Evolutionary conservation across 2,797 vertebrate species (phyloP).

Genomic region (Acanthurus lineatus): DNA sequence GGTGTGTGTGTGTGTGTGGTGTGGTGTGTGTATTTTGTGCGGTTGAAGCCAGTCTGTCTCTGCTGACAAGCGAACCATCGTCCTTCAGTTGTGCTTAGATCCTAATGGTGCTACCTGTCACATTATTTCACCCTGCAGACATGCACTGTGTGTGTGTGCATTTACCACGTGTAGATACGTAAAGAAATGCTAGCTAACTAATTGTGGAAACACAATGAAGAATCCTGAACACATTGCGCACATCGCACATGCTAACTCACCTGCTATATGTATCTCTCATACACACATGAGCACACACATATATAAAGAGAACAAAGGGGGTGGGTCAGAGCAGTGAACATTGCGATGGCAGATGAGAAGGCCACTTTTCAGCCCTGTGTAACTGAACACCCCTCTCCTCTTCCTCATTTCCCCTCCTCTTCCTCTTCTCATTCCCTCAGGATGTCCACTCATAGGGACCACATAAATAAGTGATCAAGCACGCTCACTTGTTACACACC

Average conservation of each 20-base stretch:
- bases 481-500: slow-evolving; percentile 72
- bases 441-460: slow-evolving; percentile 72
- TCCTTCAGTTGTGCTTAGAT: slow-evolving; percentile 45
- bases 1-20: slow-evolving; percentile 8
- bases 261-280: slow-evolving; percentile 7
- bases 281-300: slow-evolving; percentile 1
- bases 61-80: slow-evolving; percentile 16
- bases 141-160: not conserved
- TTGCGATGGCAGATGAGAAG: slow-evolving; percentile 66
- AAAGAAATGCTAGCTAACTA: slow-evolving; percentile 23
- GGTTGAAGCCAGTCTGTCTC: slow-evolving; percentile 23
- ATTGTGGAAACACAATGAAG: slow-evolving; percentile 35
- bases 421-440: slow-evolving; percentile 69
- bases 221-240: slow-evolving; percentile 19
- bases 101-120: slow-evolving; percentile 27
- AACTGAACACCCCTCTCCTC: slow-evolving; percentile 68
- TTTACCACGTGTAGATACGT: slow-evolving; percentile 6
- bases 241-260: slow-evolving; percentile 32
- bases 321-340: slow-evolving; percentile 56
- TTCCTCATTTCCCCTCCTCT: slow-evolving; percentile 51
- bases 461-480: slow-evolving; percentile 82
- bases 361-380: slow-evolving; percentile 61
- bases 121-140: slow-evolving; percentile 38
- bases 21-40: slow-evolving; percentile 11
- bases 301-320: slow-evolving; percentile 54